These are phyloP conservation scores for Sarcophaga bullata DNA, from an alignment of 1,140 invertebrate species.

Conservation along the genomic window DNA sequence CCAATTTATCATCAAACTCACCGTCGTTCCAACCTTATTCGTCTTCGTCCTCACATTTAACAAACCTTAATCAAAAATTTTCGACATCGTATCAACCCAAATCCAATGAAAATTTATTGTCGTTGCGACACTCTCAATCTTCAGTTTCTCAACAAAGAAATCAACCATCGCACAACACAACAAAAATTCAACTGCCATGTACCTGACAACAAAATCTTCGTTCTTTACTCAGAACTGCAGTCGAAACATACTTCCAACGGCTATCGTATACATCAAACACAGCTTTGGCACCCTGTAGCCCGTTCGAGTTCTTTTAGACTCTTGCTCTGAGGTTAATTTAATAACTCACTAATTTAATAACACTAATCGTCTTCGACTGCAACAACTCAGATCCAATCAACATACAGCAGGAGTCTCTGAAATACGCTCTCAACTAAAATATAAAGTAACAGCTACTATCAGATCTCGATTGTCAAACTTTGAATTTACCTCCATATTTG, in stretches of 20 bases:
- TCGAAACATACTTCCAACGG: background rate
- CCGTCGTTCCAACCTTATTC: background rate
- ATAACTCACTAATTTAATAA: background rate
- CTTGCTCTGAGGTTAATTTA: slow-evolving; percentile 34
- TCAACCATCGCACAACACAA: background rate
- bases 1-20: background rate
- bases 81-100: background rate
- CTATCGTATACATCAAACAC: slow-evolving; percentile 34
- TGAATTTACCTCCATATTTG: background rate
- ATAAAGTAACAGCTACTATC: background rate
- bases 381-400: background rate
- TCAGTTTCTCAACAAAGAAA: too few relatives aligned
- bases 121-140: too few relatives aligned
- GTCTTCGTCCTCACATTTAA: background rate
- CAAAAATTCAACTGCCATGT: background rate
- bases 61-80: background rate
- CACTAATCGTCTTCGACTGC: background rate
- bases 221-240: background rate
- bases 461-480: background rate
- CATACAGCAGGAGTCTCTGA: background rate
- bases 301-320: slow-evolving; percentile 35
- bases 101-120: background rate
- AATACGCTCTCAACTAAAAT: background rate
- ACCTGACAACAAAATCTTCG: background rate
- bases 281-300: slow-evolving; percentile 26